Evolutionary conservation across 2,797 vertebrate genomes (phyloP), one percentile per base, ranked within the genome.

Genomic region (Arrhamphus sclerolepis): DNA sequence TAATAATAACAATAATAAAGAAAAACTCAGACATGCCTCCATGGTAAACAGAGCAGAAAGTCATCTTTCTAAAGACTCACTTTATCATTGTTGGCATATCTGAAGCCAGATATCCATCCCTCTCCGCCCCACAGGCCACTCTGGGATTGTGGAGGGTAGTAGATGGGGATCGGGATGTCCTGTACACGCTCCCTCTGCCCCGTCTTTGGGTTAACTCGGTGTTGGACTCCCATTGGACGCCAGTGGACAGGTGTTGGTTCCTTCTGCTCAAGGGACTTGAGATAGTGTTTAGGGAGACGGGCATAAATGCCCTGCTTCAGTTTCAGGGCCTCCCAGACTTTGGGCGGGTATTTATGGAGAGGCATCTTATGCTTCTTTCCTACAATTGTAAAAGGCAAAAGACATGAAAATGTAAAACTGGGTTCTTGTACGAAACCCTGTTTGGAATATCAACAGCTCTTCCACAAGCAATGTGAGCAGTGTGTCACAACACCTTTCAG

Each of bases 121-220:
- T 98, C 97, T 16, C 97, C 96, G 2, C 94, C 96, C 97, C 97
- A 99, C 19, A 99, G 92, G 8, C 96, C 95, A 0, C 81, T 41
- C 75, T 97, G 85, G 6, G 95, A 94, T n/a, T 93, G 72, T 2
- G 91, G 94, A 0, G 97, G 97, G 47, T 89, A 90, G 86, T 92
- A 85, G 38, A 94, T 38, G 0, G 93, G 91, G 31, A 99, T 80
- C 0, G 97, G 94, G 43, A 96, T 91, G 28, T 98, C 95, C 85
- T 98, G 93, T 19, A 96, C 93, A 1, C 95, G 92, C 62, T 96
- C 93, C 44, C 91, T 91, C 51, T 88, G 78, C 1, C 95, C 93
- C 0, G 93, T 94, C 29, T 80, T 86, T 1, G 95, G 93, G 83
- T 89, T 93, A 46, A 78, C 66, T 28, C 83, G 87, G 87, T 92